Evolutionary conservation across 2,797 vertebrate species (phyloP).

Genomic region (Hemibagrus guttatus): DNA sequence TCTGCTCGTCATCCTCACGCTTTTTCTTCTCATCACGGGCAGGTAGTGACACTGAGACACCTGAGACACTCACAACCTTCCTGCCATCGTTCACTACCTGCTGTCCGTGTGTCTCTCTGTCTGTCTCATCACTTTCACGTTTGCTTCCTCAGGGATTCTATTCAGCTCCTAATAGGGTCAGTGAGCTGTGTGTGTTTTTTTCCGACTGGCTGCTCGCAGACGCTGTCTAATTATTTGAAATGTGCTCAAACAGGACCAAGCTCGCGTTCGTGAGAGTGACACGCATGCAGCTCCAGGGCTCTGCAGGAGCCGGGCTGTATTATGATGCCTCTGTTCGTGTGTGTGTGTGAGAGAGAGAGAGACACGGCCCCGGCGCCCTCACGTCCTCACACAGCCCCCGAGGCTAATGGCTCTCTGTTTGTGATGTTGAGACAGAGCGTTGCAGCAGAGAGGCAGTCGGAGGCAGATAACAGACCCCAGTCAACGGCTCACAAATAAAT

Average conservation of each 20-base stretch:
- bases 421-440: conserved; percentile 44
- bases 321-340: conserved; percentile 29
- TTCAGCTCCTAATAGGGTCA: conserved; percentile 69
- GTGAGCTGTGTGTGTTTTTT: conserved; percentile 71
- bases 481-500: conserved; percentile 50
- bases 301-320: conserved; percentile 30
- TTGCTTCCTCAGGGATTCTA: conserved; percentile 54
- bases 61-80: not conserved
- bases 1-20: conserved; percentile 92
- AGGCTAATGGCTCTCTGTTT: conserved; percentile 50
- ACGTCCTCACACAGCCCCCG: conserved; percentile 36
- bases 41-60: conserved; percentile 75
- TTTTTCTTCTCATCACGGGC: conserved; percentile 97
- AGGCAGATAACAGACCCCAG: conserved; percentile 42
- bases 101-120: conserved; percentile 17
- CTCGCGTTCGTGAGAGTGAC: conserved; percentile 44
- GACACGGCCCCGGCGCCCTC: conserved; percentile 30
- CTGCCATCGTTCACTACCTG: not conserved
- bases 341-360: conserved; percentile 25
- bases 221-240: conserved; percentile 75
- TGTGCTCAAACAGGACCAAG: conserved; percentile 56
- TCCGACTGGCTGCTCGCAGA: conserved; percentile 74
- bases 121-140: conserved; percentile 60
- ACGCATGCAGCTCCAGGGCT: conserved; percentile 37
- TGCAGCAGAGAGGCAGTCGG: conserved; percentile 6